A percentile compares a stretch with the other conserved stretches of the same genome.
Evolutionary conservation across 2,888 invertebrate species (phyloP).

Genomic region (Reticulitermes lucifugus): DNA sequence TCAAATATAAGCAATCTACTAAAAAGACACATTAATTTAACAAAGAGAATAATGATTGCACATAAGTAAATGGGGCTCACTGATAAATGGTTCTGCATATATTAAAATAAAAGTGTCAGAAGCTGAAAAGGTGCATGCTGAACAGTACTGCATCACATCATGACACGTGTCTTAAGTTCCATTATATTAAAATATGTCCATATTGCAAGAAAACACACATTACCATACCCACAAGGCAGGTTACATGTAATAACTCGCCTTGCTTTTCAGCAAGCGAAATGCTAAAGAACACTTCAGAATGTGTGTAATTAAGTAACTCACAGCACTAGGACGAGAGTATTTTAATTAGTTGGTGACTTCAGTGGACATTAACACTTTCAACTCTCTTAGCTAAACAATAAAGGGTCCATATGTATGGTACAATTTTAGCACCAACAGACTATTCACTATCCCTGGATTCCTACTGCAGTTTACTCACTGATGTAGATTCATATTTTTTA

Average conservation of each 20-base stretch:
- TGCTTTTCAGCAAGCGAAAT: conserved; percentile 23
- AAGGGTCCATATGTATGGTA: conserved; percentile 16
- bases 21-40: conserved; percentile 19
- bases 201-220: conserved; percentile 1
- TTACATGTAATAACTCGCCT: not conserved
- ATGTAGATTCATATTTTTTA: not conserved
- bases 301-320: conserved; percentile 38
- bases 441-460: not conserved
- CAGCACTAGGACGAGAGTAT: conserved; percentile 1
- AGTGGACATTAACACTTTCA: conserved; percentile 25
- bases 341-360: not conserved
- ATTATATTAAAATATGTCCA: conserved; percentile 31
- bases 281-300: not conserved
- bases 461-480: not conserved
- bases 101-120: conserved; percentile 10
- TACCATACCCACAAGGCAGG: not conserved
- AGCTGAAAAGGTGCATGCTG: conserved; percentile 7
- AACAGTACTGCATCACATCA: conserved; percentile 10
- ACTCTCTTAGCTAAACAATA: not conserved
- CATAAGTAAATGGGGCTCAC: conserved; percentile 18
- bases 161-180: not conserved
- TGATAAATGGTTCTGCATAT: not conserved
- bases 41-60: conserved; percentile 13
- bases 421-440: conserved; percentile 27
- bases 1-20: conserved; percentile 15